Evolutionary conservation across 2,797 vertebrate species (phyloP).

Genomic region (Accipiter badius): DNA sequence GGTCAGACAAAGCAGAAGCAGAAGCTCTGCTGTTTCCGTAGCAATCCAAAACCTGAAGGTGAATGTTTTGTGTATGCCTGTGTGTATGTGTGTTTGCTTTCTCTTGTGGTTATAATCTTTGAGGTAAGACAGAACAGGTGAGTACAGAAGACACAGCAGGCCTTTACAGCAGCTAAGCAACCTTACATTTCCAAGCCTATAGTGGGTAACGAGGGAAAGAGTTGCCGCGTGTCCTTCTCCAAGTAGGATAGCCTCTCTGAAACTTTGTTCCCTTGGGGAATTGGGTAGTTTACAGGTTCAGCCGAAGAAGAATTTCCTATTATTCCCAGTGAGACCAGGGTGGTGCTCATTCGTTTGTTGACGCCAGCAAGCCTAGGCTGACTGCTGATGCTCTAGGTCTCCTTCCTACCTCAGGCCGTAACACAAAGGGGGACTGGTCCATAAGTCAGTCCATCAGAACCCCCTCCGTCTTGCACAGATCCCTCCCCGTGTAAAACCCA

Average conservation of each 20-base stretch:
- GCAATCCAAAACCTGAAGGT: not conserved
- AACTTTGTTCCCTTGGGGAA: not conserved
- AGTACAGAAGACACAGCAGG: not conserved
- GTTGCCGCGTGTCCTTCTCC: not conserved
- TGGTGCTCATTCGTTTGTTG: not conserved
- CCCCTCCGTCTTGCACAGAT: not conserved
- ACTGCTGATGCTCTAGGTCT: not conserved
- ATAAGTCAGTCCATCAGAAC: not conserved
- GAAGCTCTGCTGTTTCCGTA: slow-evolving; percentile 6
- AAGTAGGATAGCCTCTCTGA: not conserved
- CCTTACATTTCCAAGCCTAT: not conserved
- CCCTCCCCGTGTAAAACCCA: not conserved
- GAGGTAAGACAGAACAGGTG: not conserved
- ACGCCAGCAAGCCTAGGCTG: not conserved
- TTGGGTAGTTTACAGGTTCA: not conserved
- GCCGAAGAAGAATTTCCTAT: not conserved
- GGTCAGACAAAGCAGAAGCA: not conserved
- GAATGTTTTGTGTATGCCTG: not conserved
- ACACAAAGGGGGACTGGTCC: not conserved
- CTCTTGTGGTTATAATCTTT: not conserved
- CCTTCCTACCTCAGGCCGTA: not conserved
- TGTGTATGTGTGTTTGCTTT: not conserved
- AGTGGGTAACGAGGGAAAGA: not conserved
- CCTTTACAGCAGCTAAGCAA: not conserved
- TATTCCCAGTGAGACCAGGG: rapidly evolving